phyloP scores from a whole-genome alignment of 2,113 vertebrate genomes.

The Picathartes gymnocephalus region DNA sequence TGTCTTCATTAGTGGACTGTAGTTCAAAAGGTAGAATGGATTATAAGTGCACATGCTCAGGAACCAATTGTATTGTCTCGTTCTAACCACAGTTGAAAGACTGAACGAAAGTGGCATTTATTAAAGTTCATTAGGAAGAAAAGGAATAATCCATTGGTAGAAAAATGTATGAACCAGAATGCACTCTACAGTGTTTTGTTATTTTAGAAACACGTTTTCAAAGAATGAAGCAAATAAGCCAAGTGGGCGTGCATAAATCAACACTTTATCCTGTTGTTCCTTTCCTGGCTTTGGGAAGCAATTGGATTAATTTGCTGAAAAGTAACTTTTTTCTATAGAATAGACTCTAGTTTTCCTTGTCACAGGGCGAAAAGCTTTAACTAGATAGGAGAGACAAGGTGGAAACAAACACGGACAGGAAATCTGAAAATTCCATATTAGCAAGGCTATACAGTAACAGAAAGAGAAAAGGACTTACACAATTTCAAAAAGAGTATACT shows the following conservation, averaged over 20 bases:
- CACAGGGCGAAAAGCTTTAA: not conserved
- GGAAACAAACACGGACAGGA: not conserved
- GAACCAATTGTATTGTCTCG: not conserved
- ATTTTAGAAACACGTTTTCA: not conserved
- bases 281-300: not conserved
- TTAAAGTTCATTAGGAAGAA: not conserved
- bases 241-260: not conserved
- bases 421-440: not conserved
- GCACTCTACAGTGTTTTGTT: not conserved
- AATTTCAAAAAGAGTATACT: not conserved
- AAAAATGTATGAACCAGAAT: not conserved
- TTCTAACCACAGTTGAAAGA: not conserved
- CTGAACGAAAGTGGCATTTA: not conserved
- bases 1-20: not conserved
- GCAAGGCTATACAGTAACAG: not conserved
- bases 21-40: not conserved
- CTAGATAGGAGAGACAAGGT: not conserved
- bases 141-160: not conserved
- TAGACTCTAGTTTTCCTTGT: not conserved
- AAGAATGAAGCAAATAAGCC: not conserved
- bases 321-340: not conserved
- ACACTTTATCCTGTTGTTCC: not conserved
- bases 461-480: not conserved
- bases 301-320: not conserved
- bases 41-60: not conserved